Base-by-base conservation (phyloP, 2,888 invertebrate genomes). In the Phortica magna region DNA sequence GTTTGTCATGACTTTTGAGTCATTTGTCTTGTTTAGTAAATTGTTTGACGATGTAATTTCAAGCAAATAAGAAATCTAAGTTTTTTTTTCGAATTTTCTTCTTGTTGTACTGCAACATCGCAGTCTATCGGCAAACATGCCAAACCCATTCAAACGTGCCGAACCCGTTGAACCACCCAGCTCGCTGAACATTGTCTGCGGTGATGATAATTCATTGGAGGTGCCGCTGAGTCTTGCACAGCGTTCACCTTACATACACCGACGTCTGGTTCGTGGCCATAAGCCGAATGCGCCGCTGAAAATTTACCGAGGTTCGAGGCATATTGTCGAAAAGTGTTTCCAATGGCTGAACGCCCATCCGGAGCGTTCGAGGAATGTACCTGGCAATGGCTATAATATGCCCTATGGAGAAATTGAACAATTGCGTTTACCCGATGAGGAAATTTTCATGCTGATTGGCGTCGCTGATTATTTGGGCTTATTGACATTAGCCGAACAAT, bases 381-480 rank as follows among this genome's bases (percentile, higher is more conserved):
- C 68, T 0, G 68, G 68, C 7, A 17, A 7, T 19, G 68, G 68
- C 0, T 68, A 48, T 42, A 68, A 22, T 7, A 12, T 43, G n/a
- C 43, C 68, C 0, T 10, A 43, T 9, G 1, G 12, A 6, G 68
- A 68, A 68, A 17, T 68, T 9, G 68, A 19, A 19, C 39, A 17
- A 4, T 43, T 68, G 42, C 12, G 22, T 19, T 12, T 68, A 17
- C 5, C 48, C 7, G 53, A 71, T 48, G 70, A 55, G 2, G 70
- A 55, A 22, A 14, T 71, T 14, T 71, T 31, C 1, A 68, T 43
- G 48, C 14, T 68, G 17, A 68, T 68, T 19, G 7, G 43, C 14
- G 70, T 53, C 5, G 70, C 53, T 5, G 55, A 71, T 19, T 55
- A 71, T 71, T 43, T 68, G 10, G 68, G 43, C 10, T 43, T 68